phyloP scores from a whole-genome alignment of 2,797 vertebrate genomes.

The Myotis planiceps region DNA sequence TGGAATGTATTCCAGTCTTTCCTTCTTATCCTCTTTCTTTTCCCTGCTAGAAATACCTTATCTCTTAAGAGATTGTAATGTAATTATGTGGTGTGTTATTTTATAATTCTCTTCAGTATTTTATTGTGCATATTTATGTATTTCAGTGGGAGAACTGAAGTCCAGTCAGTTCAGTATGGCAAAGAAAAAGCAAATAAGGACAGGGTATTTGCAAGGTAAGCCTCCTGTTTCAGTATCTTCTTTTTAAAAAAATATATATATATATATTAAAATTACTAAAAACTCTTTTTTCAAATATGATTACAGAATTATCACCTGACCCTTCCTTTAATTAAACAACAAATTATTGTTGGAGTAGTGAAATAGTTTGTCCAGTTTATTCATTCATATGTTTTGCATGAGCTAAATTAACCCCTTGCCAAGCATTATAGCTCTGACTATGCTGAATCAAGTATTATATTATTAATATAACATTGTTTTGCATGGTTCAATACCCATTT shows the following conservation, averaged over 20 bases:
- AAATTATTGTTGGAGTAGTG: constrained; percentile 4
- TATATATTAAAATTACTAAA: constrained; percentile 15
- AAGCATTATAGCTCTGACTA: not conserved
- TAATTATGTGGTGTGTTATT: constrained; percentile 15
- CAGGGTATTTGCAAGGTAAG: constrained; percentile 97
- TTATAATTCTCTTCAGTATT: constrained; percentile 39
- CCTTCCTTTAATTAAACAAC: not conserved
- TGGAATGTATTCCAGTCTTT: constrained; percentile 12
- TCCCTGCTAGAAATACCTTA: constrained; percentile 3
- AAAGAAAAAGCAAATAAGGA: constrained; percentile 99
- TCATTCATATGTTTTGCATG: not conserved
- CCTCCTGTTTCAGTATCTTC: constrained; percentile 44
- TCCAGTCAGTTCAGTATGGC: constrained; percentile 98
- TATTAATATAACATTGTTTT: constrained; percentile 29
- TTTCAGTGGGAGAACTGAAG: constrained; percentile 96
- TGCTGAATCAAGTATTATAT: not conserved
- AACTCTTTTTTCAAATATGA: not conserved
- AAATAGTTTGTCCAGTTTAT: constrained; percentile 37
- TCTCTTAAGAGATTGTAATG: constrained; percentile 34
- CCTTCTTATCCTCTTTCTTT: not conserved
- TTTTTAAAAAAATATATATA: not conserved
- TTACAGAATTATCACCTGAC: not conserved
- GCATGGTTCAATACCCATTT: not conserved
- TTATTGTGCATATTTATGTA: constrained; percentile 74
- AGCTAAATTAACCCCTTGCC: not conserved